phyloP scores from a whole-genome alignment of 2,113 vertebrate genomes.

The Thunnus thynnus region DNA sequence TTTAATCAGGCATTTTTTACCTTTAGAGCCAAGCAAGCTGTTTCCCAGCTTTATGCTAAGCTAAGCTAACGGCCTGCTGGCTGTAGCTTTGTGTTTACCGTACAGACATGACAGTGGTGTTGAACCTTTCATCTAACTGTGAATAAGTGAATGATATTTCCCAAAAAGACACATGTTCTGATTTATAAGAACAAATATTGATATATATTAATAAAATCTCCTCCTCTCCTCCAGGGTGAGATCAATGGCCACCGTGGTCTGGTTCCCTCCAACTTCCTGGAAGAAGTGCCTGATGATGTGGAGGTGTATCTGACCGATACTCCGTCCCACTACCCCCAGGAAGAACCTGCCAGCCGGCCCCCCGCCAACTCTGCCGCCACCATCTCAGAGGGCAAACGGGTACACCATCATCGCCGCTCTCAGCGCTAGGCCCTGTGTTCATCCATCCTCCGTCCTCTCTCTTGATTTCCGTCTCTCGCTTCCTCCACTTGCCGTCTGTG shows the following conservation, averaged over 20 bases:
- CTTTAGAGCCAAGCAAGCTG: no score
- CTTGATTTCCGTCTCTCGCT: slow-evolving; percentile 83
- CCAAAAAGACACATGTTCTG: no score
- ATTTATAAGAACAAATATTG: no score
- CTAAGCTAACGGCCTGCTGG: no score
- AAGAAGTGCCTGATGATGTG: slow-evolving; percentile 89
- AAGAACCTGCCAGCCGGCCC: slow-evolving; percentile 78
- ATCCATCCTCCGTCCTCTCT: slow-evolving; percentile 84
- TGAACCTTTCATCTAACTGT: no score
- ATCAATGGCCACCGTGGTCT: slow-evolving; percentile 93
- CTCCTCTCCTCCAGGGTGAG: slow-evolving; percentile 86
- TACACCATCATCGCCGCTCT: slow-evolving; percentile 87
- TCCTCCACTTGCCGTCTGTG: slow-evolving; percentile 84
- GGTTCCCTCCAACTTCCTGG: slow-evolving; percentile 97
- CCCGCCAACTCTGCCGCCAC: slow-evolving; percentile 62
- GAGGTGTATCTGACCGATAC: slow-evolving; percentile 96
- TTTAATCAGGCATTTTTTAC: no score
- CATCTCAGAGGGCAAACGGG: slow-evolving; percentile 85
- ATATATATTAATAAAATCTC: no score
- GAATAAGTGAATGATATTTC: no score
- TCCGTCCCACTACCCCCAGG: slow-evolving; percentile 87
- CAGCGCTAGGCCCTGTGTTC: slow-evolving; percentile 87
- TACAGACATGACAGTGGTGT: no score
- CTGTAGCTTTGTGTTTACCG: no score
- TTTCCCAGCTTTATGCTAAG: no score